These are phyloP conservation scores for Paradoxurus hermaphroditus DNA, from an alignment of 2,113 vertebrate species.

Conservation along the genomic window DNA sequence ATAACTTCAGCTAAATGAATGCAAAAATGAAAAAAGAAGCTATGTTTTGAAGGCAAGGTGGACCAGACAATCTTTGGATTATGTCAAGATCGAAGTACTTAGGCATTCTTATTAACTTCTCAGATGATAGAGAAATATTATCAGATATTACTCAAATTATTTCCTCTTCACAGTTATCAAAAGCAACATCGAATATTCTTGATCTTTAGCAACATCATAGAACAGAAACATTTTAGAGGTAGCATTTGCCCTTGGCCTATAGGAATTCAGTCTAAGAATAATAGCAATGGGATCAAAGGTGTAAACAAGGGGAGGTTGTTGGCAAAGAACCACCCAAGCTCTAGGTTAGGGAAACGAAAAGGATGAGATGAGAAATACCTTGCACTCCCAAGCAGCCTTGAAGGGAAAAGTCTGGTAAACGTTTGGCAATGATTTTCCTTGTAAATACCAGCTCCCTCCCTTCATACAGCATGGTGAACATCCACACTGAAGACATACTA, in stretches of 20 bases:
- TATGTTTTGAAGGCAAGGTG: background rate
- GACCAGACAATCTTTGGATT: background rate
- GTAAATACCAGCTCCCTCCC: background rate
- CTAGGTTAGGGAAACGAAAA: background rate
- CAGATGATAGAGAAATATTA: conserved; percentile 12
- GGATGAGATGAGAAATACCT: background rate
- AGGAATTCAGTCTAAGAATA: background rate
- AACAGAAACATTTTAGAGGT: conserved; percentile 59
- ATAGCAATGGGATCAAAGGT: background rate
- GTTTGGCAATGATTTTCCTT: background rate
- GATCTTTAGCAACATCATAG: background rate
- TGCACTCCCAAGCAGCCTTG: background rate
- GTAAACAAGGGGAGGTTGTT: background rate
- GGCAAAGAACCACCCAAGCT: background rate
- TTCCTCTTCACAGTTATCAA: conserved; percentile 43
- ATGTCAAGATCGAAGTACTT: background rate
- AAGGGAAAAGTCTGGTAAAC: background rate
- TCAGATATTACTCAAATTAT: background rate
- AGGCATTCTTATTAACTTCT: conserved; percentile 21
- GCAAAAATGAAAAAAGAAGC: background rate
- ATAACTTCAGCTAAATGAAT: background rate
- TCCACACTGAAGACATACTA: background rate
- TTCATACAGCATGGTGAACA: background rate
- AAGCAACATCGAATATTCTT: conserved; percentile 59
- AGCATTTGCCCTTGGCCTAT: background rate